phyloP scores from a whole-genome alignment of 2,797 vertebrate genomes.

The Acanthurus tractus region DNA sequence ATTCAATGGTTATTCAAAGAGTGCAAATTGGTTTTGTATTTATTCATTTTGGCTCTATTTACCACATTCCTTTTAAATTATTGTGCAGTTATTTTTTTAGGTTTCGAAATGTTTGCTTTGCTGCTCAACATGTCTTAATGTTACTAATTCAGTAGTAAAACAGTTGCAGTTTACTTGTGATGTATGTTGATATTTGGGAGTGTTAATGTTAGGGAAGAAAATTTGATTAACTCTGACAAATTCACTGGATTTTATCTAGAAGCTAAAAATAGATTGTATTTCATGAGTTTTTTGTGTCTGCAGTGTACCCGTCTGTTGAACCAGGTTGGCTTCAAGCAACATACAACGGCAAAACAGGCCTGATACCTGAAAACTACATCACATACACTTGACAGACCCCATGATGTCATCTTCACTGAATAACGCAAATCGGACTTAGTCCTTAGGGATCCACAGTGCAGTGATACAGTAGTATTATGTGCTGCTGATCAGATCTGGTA shows the following conservation, averaged over 20 bases:
- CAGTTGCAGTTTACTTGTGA: background rate
- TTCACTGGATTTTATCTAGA: background rate
- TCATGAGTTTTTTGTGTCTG: slow-evolving; percentile 45
- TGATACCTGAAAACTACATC: slow-evolving; percentile 98
- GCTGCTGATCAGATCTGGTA: slow-evolving; percentile 61
- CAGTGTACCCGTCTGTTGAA: slow-evolving; percentile 96
- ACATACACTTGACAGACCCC: slow-evolving; percentile 86
- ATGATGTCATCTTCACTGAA: slow-evolving; percentile 34
- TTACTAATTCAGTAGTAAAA: too few species aligned
- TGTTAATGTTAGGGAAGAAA: background rate
- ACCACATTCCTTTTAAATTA: background rate
- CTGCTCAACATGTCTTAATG: too few species aligned
- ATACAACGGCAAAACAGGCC: slow-evolving; percentile 95
- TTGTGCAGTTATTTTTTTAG: background rate
- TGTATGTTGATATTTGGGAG: background rate
- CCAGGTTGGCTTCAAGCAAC: slow-evolving; percentile 98
- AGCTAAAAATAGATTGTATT: background rate
- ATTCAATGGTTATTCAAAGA: background rate
- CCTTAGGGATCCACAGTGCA: slow-evolving; percentile 41
- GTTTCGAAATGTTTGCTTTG: too few species aligned
- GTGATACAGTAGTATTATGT: slow-evolving; percentile 49
- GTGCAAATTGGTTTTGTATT: background rate
- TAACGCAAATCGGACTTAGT: slow-evolving; percentile 17
- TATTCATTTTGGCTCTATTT: background rate
- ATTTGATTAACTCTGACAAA: background rate